These are phyloP conservation scores for Anas georgica DNA, from an alignment of 2,797 vertebrate species.

Conservation along the genomic window DNA sequence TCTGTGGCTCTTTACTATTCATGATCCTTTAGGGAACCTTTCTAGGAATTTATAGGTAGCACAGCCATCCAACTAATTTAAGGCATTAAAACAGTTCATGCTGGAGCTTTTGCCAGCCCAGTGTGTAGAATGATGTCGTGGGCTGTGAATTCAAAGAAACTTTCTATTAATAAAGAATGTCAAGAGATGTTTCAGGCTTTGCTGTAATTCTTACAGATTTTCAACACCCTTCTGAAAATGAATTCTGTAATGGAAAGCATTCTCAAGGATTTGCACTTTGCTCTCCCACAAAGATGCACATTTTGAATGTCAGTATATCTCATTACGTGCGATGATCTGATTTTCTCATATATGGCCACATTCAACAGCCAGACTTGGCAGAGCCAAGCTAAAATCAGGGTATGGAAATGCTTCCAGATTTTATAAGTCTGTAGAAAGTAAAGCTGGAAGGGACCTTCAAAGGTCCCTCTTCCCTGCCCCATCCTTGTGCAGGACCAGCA, in stretches of 20 bases:
- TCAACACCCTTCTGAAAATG: conserved; percentile 19
- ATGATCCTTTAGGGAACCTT: conserved; percentile 60
- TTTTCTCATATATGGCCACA: background rate
- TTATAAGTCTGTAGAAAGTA: background rate
- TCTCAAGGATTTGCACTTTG: conserved; percentile 28
- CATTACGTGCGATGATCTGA: background rate
- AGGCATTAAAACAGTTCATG: conserved; percentile 24
- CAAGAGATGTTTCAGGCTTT: conserved; percentile 16
- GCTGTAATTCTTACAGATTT: conserved; percentile 48
- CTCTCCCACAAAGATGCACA: conserved; percentile 3
- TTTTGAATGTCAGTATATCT: conserved; percentile 16
- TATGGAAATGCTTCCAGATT: background rate
- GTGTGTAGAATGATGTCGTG: background rate
- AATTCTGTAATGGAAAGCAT: conserved; percentile 17
- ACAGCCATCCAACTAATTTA: conserved; percentile 5
- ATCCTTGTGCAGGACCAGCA: background rate
- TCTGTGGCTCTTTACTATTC: conserved; percentile 53
- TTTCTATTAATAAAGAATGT: conserved; percentile 16
- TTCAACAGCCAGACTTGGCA: background rate
- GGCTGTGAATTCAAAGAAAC: conserved; percentile 2
- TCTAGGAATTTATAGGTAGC: conserved; percentile 61
- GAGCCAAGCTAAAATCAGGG: background rate
- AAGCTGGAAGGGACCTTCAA: background rate
- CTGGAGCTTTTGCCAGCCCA: conserved; percentile 33
- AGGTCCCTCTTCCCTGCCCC: background rate